Base-by-base conservation (phyloP, 1,140 invertebrate species). In the Drosophila varians region DNA sequence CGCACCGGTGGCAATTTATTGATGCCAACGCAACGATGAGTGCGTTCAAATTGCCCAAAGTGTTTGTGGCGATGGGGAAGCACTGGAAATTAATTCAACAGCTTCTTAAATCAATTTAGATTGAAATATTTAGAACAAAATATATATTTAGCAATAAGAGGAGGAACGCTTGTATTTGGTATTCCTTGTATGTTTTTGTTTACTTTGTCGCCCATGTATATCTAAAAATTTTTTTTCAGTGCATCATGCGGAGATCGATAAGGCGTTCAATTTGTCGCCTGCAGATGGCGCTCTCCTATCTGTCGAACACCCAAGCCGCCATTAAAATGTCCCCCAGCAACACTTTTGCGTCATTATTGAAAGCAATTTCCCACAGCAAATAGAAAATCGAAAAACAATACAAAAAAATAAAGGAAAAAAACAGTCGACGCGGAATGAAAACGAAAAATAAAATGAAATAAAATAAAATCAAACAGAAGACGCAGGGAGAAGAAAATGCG, bases 311-410 rank as follows among this genome's bases (percentile, higher is more conserved):
- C 31, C 47, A 25, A 78, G 42, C 40, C 47, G 31, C 55, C 38
- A 55, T 74, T 60, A 54, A 64, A 74, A 77, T 82, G 18, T 52
- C 43, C 74, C 51, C 28, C 42, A 42, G 49, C 62, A 74, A 74
- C 70, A 78, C 57, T 79, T 75, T 79, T 38, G 74, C 53, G 55
- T 70, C 49, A 72, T 62, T 83, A 79, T 71, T 55, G 53, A 58
- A 73, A 78, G 47, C 68, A 66, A 75, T 79, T 75, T 65, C 56
- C 46, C 56, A 28, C 25, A 23, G 26, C 40, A 72, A 80, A 72
- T 75, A 62, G 66, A 68, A 72, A 79, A 68, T 55, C 40, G 71
- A 79, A 75, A 60, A 43, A 45, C 25, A 72, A 72, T 76, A 51
- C 56, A 16, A 65, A 66, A 66, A 38, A 38, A 14, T 4, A 4